A percentile compares a stretch with the other conserved stretches of the same genome.
Evolutionary conservation across 2,888 invertebrate genomes (phyloP).

Genomic region (Dione juno): DNA sequence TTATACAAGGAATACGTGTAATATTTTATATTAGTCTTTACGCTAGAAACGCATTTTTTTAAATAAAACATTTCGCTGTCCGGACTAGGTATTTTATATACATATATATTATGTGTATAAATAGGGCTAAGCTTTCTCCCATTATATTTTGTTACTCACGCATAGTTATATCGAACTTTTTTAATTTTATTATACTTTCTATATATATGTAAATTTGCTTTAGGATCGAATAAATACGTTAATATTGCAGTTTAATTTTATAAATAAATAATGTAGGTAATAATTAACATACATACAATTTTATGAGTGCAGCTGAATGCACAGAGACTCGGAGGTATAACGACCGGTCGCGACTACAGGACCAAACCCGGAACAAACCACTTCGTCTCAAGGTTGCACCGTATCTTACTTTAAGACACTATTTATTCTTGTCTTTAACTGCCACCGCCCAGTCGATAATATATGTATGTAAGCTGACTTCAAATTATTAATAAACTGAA

Average conservation of each 20-base stretch:
- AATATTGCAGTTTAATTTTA: neutral
- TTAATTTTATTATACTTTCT: neutral
- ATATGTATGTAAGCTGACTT: slow-evolving; percentile 8
- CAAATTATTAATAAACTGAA: slow-evolving; percentile 3
- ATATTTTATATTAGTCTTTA: neutral
- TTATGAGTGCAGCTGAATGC: slow-evolving; percentile 40
- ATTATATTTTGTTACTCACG: no score
- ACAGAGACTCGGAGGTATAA: slow-evolving; percentile 38
- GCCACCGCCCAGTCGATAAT: slow-evolving; percentile 37
- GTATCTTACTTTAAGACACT: slow-evolving; percentile 68
- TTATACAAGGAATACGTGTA: slow-evolving; percentile 40
- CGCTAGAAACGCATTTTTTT: neutral
- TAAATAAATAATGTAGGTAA: neutral
- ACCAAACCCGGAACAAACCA: slow-evolving; percentile 75
- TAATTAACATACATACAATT: slow-evolving; percentile 28
- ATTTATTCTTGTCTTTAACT: slow-evolving; percentile 51
- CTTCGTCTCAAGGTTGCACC: slow-evolving; percentile 70
- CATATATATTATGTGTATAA: no score
- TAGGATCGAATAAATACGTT: neutral
- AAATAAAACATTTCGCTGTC: no score
- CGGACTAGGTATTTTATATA: no score
- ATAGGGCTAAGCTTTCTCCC: no score
- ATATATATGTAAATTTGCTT: no score
- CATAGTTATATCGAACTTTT: no score
- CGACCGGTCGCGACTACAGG: slow-evolving; percentile 66